Evolutionary conservation across 2,113 vertebrate genomes (phyloP).

Genomic region (Clarias magur): DNA sequence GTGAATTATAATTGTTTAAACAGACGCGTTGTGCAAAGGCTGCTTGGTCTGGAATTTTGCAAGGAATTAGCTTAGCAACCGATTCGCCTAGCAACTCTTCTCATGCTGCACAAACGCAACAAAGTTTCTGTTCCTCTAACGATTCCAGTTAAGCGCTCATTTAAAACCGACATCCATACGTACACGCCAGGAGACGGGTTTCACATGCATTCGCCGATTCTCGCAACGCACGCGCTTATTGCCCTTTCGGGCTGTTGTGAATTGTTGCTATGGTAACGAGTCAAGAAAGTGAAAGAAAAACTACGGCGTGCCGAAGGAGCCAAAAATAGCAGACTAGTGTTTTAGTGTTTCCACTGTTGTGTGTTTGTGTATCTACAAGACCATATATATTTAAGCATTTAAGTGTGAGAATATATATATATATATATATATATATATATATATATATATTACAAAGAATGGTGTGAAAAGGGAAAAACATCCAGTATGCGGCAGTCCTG

Average conservation of each 20-base stretch:
- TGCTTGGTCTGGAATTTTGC: background rate
- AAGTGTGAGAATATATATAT: no score
- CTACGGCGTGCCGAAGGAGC: conserved; percentile 46
- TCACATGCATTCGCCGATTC: background rate
- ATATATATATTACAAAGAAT: no score
- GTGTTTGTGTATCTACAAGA: no score
- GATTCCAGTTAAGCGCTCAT: background rate
- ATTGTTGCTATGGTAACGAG: conserved; percentile 42
- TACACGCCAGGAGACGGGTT: background rate
- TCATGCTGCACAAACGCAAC: background rate
- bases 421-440: no score
- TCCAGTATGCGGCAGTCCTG: no score
- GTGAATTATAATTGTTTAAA: background rate
- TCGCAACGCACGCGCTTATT: background rate
- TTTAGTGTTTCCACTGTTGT: background rate
- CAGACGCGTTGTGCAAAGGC: background rate
- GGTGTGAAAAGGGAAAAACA: no score
- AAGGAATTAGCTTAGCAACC: background rate
- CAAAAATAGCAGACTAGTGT: conserved; percentile 24
- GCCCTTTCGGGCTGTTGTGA: conserved; percentile 2
- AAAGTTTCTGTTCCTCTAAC: background rate
- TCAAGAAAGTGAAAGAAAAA: conserved; percentile 47
- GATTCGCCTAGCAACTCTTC: background rate
- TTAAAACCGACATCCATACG: background rate
- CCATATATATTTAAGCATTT: no score